Evolutionary conservation across 2,113 vertebrate genomes (phyloP).

Genomic region (Sturnus vulgaris): DNA sequence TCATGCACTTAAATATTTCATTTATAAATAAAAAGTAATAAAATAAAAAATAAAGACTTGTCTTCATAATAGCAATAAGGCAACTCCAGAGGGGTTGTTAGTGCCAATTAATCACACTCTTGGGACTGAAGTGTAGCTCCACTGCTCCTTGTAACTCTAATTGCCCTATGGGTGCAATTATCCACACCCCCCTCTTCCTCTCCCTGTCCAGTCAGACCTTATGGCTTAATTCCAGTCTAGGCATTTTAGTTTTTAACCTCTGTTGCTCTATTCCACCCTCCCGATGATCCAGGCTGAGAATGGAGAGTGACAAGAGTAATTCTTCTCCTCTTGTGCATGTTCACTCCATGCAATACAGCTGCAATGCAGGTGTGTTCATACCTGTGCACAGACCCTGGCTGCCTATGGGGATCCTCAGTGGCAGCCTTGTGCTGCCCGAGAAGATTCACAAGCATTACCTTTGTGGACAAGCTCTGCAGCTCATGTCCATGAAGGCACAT

Average conservation of each 20-base stretch:
- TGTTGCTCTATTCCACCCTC: background rate
- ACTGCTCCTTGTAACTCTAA: slow-evolving; percentile 48
- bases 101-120: slow-evolving; percentile 50
- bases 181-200: background rate
- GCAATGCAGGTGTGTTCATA: background rate
- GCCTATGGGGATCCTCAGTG: background rate
- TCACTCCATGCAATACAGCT: background rate
- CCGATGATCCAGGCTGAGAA: background rate
- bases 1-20: slow-evolving; percentile 62
- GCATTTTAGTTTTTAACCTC: slow-evolving; percentile 18
- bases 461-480: background rate
- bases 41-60: slow-evolving; percentile 54
- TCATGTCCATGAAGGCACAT: background rate
- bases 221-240: slow-evolving; percentile 16
- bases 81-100: slow-evolving; percentile 32
- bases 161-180: slow-evolving; percentile 61
- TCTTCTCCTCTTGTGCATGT: background rate
- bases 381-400: background rate
- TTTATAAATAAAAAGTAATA: slow-evolving; percentile 65
- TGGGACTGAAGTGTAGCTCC: slow-evolving; percentile 11
- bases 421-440: background rate
- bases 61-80: slow-evolving; percentile 52
- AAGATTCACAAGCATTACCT: accelerated
- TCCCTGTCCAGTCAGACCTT: slow-evolving; percentile 16
- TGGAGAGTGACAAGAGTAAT: background rate